Evolutionary conservation across 1,140 invertebrate genomes (phyloP), one percentile per base, ranked within the genome.

Genomic region (Ceratoteleas bidentatus): DNA sequence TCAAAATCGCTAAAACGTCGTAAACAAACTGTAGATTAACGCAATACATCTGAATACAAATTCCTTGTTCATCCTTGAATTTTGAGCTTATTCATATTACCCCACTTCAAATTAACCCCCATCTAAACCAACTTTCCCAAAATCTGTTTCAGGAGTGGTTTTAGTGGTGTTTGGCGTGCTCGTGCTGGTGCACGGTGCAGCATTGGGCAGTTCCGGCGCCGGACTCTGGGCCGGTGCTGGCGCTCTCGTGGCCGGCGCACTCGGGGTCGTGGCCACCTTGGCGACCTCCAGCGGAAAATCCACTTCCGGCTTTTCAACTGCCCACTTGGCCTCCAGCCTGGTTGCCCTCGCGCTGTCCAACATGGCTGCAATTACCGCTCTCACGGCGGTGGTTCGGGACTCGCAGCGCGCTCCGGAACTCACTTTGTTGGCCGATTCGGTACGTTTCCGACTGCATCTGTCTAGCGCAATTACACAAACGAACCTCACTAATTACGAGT

Each of bases 141-240:
- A 73, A 32, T 9, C 15, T 45, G 15, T 49, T 61, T 43, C 60
- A 91, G 92, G 92, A 52, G 84, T 92, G 10, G 85, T 92, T 3
- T 86, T 93, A 54, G 87, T 92, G 2, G 92, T 92, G 1, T 92
- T 92, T 24, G 92, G 92, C 4, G 88, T 92, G 0, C 64, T 92
- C 32, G 89, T 90, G 0, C 72, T 92, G 65, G 88, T 92, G 0
- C 92, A 93, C 61, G 92, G 88, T 0, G 88, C 91, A 0, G 89
- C 91, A 0, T 78, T 93, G 47, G 89, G 90, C 14, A 84, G 87
- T 33, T 90, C 91, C 2, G 92, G 92, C 8, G 92, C 90, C 10
- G 92, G 92, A 36, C 75, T 93, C 2, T 93, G 92, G 92, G 91
- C 92, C 16, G 92, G 92, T 6, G 87, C 90, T 4, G 90, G 90